phyloP scores from a whole-genome alignment of 2,113 vertebrate species.

The Lamprotornis superbus region DNA sequence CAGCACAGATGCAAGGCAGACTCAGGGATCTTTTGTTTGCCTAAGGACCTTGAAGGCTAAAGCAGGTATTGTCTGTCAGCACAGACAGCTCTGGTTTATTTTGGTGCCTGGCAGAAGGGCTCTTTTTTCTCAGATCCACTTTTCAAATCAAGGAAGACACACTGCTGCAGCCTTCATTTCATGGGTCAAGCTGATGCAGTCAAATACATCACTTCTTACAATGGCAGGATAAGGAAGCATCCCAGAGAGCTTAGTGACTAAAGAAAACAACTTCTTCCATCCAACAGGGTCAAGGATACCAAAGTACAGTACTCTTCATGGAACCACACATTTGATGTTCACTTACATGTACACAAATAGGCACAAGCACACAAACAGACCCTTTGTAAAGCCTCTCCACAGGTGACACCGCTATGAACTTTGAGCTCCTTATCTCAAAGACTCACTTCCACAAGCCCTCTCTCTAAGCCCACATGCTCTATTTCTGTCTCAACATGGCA shows the following conservation, averaged over 20 bases:
- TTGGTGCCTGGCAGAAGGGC: neutral
- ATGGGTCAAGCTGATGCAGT: neutral
- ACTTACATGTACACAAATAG: rapidly evolving
- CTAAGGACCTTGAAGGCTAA: neutral
- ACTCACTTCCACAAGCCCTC: neutral
- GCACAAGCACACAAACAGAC: neutral
- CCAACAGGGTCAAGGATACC: neutral
- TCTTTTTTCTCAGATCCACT: neutral
- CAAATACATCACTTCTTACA: neutral
- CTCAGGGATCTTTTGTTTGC: neutral
- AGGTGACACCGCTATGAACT: rapidly evolving
- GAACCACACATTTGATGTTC: neutral
- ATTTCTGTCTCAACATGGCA: neutral
- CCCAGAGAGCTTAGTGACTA: neutral
- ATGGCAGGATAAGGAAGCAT: neutral
- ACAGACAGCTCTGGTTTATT: neutral
- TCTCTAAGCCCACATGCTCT: neutral
- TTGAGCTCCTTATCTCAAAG: rapidly evolving
- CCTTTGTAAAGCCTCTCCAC: rapidly evolving
- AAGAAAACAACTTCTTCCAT: neutral
- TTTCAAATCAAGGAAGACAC: neutral
- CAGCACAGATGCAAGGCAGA: neutral
- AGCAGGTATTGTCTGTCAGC: neutral
- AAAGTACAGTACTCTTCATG: neutral
- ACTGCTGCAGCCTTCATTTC: neutral